Evolutionary conservation across 2,888 invertebrate species (phyloP), one percentile per base, ranked within the genome.

Genomic region (Folsomia candida): DNA sequence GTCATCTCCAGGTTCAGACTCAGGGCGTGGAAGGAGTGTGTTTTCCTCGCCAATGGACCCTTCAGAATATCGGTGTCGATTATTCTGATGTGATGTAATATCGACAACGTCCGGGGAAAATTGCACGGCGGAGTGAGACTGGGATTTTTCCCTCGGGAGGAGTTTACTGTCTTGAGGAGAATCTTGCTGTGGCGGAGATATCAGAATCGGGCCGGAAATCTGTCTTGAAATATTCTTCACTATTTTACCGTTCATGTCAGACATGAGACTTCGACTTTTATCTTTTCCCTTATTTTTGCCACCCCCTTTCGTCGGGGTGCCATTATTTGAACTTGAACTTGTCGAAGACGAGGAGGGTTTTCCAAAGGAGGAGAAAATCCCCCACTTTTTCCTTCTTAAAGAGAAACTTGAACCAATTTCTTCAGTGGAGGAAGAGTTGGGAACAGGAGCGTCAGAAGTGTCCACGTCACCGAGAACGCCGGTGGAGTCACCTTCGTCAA

Each of bases 361-460:
- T n/a, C 82, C 82, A 74, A 82, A 81, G 2, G 82, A 82, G 24
- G 80, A 78, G 66, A 81, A 81, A 76, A 81, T 75, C 51, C 67
- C 72, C 2, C 9, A 11, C 28, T 4, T 25, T 51, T 20, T 59
- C 24, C 20, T 58, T 58, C 68, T 24, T 63, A 67, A 28, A 57
- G 47, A 14, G 47, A 58, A 63, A 22, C 20, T 3, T 65, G 60
- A 14, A 1, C 24, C 29, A 24, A 74, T 65, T 63, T 78, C 79
- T 68, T 80, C 80, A 0, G 76, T 67, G 2, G 79, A 80, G 51
- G 73, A 77, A 24, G 72, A 71, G 20, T 66, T 47, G 9, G 72
- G 72, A 2, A 71, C 69, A 11, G 69, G 68, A 20, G 76, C 77
- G 69, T 79, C 80, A 9, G 80, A 79, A 54, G 74, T 79, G 66